Evolutionary conservation across 2,888 invertebrate genomes (phyloP).

Genomic region (Aspidiotus rigidus): DNA sequence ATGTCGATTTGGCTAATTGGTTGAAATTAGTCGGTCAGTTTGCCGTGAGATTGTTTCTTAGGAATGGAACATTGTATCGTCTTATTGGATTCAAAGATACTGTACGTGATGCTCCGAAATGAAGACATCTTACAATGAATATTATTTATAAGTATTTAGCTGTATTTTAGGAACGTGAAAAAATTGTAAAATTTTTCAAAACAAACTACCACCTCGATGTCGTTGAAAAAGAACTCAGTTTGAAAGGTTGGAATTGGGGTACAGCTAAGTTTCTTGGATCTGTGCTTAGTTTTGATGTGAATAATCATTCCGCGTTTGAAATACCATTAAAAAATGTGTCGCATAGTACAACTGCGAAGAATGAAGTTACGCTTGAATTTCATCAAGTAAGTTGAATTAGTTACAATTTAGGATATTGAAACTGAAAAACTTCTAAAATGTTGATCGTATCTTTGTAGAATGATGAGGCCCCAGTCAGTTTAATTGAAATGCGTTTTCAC

Average conservation of each 20-base stretch:
- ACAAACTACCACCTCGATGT: conserved; percentile 73
- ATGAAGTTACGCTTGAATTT: conserved; percentile 96
- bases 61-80: conserved; percentile 80
- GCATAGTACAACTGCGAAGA: conserved; percentile 90
- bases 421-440: neutral
- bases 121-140: no score
- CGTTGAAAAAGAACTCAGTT: conserved; percentile 81
- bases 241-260: conserved; percentile 99
- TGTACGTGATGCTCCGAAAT: conserved; percentile 46
- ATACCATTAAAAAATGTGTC: conserved; percentile 92
- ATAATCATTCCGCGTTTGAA: conserved; percentile 80
- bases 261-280: conserved; percentile 87
- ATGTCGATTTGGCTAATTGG: conserved; percentile 85
- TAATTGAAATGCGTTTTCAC: conserved; percentile 96
- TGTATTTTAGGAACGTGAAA: conserved; percentile 69
- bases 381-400: conserved; percentile 59
- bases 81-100: conserved; percentile 89
- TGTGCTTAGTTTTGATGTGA: conserved; percentile 74
- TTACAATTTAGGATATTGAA: conserved; percentile 1
- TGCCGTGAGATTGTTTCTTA: conserved; percentile 80
- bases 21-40: conserved; percentile 83
- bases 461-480: conserved; percentile 92
- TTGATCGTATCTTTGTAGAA: conserved; percentile 52
- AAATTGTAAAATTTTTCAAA: conserved; percentile 79
- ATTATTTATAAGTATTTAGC: neutral